Evolutionary conservation across 2,113 vertebrate genomes (phyloP), one percentile per base, ranked within the genome.

Genomic region (Microtus montanus): DNA sequence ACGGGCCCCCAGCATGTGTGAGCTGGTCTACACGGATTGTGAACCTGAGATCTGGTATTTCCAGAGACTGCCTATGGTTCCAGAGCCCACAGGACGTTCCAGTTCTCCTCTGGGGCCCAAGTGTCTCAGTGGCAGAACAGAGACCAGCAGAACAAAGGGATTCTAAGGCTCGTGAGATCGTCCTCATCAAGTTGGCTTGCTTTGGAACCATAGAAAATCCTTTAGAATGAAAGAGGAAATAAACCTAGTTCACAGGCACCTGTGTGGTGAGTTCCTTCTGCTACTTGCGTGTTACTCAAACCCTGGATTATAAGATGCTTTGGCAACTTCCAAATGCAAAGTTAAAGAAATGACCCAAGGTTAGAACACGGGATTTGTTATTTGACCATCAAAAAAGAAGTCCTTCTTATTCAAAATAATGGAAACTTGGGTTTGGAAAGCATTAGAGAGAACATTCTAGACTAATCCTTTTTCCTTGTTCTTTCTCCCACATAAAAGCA

Each of bases 201-300:
- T 89, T 58, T 83, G 14, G 77, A 52, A 97, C 92, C 4, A 12
- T 79, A 87, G 68, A 35, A 70, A 20, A 54, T 22, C 35, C 41
- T 89, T 85, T 87, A 38, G 35, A 44, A 61, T 87, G 86, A 88
- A 91, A 95, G 75, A 68, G 66, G 95, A 92, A 96, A 26, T 61
- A 44, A 95, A n/a, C 74, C n/a, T 1, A 1, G 52, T 41, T 92
- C 82, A 5, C 44, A 82, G n/a, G 38, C 22, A 73, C 26, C 28
- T 0, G 2, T 47, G 38, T 94, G 54, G 44, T 35, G 90, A 94
- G 85, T 52, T 7, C 80, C 5, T 82, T 66, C 90, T 85, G 73
- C 73, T 89, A 82, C 92, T 78, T 95, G 83, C 88, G 70, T 93
- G 90, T 90, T 96, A 94, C 87, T 96, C 83, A 95, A 79, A 94